A percentile compares a stretch with the other conserved stretches of the same genome.
Conservation (phyloP, 2,113 vertebrate genomes). For the Microcebus griseorufus region DNA sequence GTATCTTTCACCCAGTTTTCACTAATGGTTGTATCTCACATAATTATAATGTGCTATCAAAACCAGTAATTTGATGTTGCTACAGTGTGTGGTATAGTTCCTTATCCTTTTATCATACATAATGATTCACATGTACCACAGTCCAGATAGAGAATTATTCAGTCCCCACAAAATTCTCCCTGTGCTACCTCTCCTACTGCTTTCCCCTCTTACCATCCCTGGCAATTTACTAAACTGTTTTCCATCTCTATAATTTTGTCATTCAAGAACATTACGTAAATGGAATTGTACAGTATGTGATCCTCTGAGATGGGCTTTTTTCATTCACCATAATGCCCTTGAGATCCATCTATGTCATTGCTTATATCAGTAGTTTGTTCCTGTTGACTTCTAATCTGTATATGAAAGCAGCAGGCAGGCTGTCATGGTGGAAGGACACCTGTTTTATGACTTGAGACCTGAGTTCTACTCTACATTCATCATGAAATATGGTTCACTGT, state of each 20-base stretch:
- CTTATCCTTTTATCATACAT: background rate
- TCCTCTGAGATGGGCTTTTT: background rate
- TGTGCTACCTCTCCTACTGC: background rate
- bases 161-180: background rate
- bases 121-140: background rate
- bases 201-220: background rate
- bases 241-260: background rate
- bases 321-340: background rate
- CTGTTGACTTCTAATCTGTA: background rate
- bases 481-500: background rate
- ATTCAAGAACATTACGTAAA: background rate
- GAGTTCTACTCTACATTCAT: background rate
- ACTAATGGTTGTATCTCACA: background rate
- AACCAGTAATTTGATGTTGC: background rate
- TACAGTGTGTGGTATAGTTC: background rate
- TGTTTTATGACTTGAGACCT: background rate
- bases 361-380: background rate
- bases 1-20: background rate
- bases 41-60: background rate
- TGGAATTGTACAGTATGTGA: background rate
- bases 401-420: background rate
- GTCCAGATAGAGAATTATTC: background rate
- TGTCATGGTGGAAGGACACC: background rate
- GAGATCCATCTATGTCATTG: background rate
- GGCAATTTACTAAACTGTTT: background rate